A percentile compares a stretch with the other conserved stretches of the same genome.
Evolutionary conservation across 2,113 vertebrate species (phyloP).

Genomic region (Oxyruncus cristatus): DNA sequence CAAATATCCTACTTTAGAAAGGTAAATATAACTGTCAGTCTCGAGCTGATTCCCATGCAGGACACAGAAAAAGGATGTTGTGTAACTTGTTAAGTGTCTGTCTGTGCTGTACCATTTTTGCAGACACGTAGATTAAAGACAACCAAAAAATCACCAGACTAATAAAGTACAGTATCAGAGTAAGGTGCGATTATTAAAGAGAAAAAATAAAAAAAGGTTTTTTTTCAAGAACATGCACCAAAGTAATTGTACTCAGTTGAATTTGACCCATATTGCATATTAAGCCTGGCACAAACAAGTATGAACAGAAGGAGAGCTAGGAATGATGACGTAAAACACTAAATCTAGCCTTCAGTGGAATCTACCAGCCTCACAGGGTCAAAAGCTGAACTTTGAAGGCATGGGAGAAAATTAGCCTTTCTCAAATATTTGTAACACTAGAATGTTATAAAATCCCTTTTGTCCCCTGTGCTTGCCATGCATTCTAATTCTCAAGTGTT

Average conservation of each 20-base stretch:
- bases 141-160: not conserved
- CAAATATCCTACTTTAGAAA: not conserved
- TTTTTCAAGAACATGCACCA: not conserved
- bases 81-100: not conserved
- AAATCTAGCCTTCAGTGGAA: not conserved
- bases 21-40: not conserved
- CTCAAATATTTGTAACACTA: not conserved
- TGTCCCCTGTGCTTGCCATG: too few species aligned
- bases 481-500: not conserved
- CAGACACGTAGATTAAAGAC: not conserved
- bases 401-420: not conserved
- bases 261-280: not conserved
- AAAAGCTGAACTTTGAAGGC: not conserved
- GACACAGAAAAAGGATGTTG: not conserved
- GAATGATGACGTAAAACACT: constrained; percentile 1
- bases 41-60: not conserved
- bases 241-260: not conserved
- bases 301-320: not conserved
- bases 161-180: not conserved
- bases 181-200: not conserved
- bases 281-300: constrained; percentile 17
- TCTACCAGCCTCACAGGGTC: not conserved
- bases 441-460: not conserved
- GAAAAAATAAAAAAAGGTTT: not conserved
- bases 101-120: not conserved